Base-by-base conservation (phyloP, 2,888 invertebrate genomes). In the Hypomecis punctinalis region DNA sequence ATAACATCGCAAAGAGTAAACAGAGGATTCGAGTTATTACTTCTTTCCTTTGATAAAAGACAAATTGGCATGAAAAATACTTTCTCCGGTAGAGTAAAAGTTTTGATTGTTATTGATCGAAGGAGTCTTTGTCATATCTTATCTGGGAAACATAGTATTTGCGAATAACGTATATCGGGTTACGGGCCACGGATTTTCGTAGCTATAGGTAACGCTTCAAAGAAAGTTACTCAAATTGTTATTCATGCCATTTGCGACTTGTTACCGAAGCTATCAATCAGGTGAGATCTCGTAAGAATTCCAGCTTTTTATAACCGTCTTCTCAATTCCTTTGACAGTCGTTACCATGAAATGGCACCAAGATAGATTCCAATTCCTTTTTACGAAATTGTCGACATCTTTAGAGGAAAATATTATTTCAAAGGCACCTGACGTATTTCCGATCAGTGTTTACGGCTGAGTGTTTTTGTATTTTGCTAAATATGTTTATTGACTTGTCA, bases 321-420 rank as follows among this genome's bases (percentile, higher is more conserved):
- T 37, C 11, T 49, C 59, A 49, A 59, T 51, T 64, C 46, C 51
- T 52, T 51, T 60, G 64, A 60, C 64, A 60, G 46, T 60, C 56
- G 64, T 64, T 60, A 64, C 52, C 60, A 42, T 48, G 37, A 53
- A 66, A 61, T 57, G 65, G 53, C 57, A 58, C 52, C 43, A 13
- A 40, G 42, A 61, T 53, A 52, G 36, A 61, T 57, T 52, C 39
- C 60, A 10, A 63, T 53, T 61, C 56, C 43, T 61, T 53, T 52
- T 49, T 4, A n/a, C 39, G 56, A 56, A 7, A 39, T 37, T 47
- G 40, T 40, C 47, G 55, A 36, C 13, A n/a, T 39, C 23, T 13
- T 23, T 52, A 33, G 40, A 23, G 45, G 11, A 53, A 63, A 13
- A 45, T 54, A 43, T 52, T 47, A 47, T 35, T 46, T 49, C 43